These are phyloP conservation scores for Columba guinea DNA, from an alignment of 2,797 vertebrate species.

Conservation along the genomic window DNA sequence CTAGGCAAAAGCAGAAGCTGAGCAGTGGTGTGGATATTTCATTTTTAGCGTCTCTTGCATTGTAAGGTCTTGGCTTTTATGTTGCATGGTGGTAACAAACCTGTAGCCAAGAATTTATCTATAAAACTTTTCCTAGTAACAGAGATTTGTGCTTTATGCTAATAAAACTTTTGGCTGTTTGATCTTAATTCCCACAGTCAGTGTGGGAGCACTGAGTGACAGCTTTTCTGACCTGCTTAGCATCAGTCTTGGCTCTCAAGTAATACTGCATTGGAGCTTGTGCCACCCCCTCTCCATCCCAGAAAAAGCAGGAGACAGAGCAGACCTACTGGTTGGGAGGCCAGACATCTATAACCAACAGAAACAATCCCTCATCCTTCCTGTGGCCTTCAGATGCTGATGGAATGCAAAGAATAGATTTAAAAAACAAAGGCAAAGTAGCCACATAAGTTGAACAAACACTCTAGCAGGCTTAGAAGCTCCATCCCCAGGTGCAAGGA, in stretches of 20 bases:
- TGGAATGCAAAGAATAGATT: not conserved
- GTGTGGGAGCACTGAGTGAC: not conserved
- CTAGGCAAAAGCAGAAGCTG: not conserved
- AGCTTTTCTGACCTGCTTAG: constrained; percentile 18
- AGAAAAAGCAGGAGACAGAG: not conserved
- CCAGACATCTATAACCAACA: not conserved
- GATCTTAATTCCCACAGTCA: constrained; percentile 17
- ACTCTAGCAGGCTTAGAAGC: not conserved
- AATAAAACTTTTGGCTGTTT: not conserved
- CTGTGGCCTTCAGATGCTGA: not conserved
- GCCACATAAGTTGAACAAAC: not conserved
- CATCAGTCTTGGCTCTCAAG: not conserved
- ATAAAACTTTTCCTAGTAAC: not conserved
- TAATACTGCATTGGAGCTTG: not conserved
- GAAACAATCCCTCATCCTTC: not conserved
- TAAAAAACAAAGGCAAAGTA: not conserved
- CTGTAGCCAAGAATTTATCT: not conserved
- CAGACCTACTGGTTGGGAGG: not conserved
- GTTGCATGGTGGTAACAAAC: not conserved
- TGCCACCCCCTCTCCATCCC: not conserved
- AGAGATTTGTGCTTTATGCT: not conserved
- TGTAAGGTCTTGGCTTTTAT: not conserved
- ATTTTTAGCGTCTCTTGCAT: not conserved
- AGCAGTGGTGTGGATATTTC: not conserved
- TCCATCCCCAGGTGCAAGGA: not conserved